phyloP scores from a whole-genome alignment of 2,888 invertebrate genomes.

The Bugulina stolonifera region DNA sequence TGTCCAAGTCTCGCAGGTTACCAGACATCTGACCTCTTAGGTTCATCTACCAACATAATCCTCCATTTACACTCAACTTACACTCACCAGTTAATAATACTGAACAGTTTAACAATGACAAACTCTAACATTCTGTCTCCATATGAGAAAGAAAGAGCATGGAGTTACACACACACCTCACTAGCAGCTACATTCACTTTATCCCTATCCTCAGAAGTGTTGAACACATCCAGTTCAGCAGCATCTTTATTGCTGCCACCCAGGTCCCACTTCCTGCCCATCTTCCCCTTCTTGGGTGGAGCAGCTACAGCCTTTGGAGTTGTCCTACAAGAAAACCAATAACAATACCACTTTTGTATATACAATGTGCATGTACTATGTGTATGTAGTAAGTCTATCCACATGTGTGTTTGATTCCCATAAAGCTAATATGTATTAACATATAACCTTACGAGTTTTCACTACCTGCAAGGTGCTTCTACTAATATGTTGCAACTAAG shows the following conservation, averaged over 20 bases:
- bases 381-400: no score
- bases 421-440: no score
- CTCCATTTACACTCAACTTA: background rate
- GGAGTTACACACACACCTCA: slow-evolving; percentile 30
- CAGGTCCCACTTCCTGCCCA: slow-evolving; percentile 79
- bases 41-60: slow-evolving; percentile 33
- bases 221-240: slow-evolving; percentile 64
- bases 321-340: background rate
- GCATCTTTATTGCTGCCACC: slow-evolving; percentile 72
- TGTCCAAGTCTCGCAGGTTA: slow-evolving; percentile 52
- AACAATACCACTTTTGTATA: no score
- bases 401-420: no score
- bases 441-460: no score
- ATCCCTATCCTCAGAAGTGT: slow-evolving; percentile 32
- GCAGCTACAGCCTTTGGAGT: slow-evolving; percentile 27
- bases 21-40: slow-evolving; percentile 53
- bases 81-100: background rate
- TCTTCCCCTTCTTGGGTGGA: slow-evolving; percentile 64
- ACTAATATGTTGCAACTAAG: no score
- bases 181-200: slow-evolving; percentile 46
- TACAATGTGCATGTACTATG: no score
- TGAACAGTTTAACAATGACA: no score
- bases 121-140: no score
- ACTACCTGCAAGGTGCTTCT: no score
- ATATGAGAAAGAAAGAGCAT: no score